These are phyloP conservation scores for Tokudaia muenninki DNA, from an alignment of 2,797 vertebrate species.

Conservation along the genomic window DNA sequence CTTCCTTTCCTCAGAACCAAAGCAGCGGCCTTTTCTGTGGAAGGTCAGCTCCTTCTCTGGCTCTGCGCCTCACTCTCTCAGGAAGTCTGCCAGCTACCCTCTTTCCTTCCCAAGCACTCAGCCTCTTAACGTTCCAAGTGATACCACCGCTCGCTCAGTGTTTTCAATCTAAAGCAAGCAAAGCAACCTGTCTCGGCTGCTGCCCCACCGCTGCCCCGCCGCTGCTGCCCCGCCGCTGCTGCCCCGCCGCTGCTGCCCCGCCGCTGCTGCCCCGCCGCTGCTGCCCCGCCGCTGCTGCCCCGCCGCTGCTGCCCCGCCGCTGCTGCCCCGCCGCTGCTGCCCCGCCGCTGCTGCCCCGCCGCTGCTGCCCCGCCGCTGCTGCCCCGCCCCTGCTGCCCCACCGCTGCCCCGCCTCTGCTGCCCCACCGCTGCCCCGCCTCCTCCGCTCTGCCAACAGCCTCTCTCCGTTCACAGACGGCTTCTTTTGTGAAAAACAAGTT, in stretches of 20 bases:
- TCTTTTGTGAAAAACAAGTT: slow-evolving; percentile 29
- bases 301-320: not conserved
- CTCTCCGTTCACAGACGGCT: not conserved
- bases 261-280: not conserved
- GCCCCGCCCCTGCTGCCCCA: not conserved
- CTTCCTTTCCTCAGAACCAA: not conserved
- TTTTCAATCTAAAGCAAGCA: not conserved
- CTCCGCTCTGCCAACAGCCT: not conserved
- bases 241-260: no score
- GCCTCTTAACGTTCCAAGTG: not conserved
- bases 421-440: not conserved
- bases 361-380: no score
- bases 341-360: not conserved
- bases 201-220: not conserved
- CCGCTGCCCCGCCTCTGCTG: not conserved
- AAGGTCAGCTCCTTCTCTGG: not conserved
- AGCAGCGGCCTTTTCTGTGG: not conserved
- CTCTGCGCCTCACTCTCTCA: not conserved
- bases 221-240: not conserved
- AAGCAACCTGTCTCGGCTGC: not conserved
- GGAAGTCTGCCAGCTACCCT: not conserved
- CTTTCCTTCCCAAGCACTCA: not conserved
- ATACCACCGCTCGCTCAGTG: not conserved
- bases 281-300: not conserved
- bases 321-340: no score